These are phyloP conservation scores for Hydra vulgaris DNA, from an alignment of 30 jellyfish, hydroid and myxozoan species.

Conservation along the genomic window DNA sequence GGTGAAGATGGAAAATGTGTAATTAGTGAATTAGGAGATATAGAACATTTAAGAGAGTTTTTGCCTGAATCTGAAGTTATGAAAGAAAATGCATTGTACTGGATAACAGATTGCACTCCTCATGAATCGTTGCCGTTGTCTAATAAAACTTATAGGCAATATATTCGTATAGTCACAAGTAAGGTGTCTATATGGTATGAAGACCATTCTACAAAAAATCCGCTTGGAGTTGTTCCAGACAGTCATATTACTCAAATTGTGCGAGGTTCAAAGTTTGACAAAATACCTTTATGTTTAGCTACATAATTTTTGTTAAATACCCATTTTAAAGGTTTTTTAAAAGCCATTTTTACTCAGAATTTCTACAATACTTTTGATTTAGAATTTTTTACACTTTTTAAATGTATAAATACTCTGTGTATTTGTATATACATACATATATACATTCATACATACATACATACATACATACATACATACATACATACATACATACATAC, in stretches of 20 bases:
- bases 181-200: conserved; percentile 68
- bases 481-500: too few relatives aligned
- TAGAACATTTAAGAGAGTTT: conserved; percentile 49
- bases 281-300: conserved; percentile 17
- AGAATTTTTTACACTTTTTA: too few relatives aligned
- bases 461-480: too few relatives aligned
- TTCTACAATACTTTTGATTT: too few relatives aligned
- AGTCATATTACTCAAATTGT: conserved; percentile 46
- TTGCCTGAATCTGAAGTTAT: conserved; percentile 40
- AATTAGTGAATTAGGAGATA: conserved; percentile 47
- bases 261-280: conserved; percentile 53
- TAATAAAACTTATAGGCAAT: conserved; percentile 38
- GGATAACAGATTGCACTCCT: conserved; percentile 77
- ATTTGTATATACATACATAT: too few relatives aligned
- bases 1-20: conserved; percentile 1
- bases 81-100: conserved; percentile 35
- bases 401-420: too few relatives aligned
- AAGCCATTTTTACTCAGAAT: too few relatives aligned
- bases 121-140: conserved; percentile 56
- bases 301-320: too few relatives aligned
- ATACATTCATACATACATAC: too few relatives aligned
- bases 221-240: conserved; percentile 66
- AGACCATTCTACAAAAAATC: conserved; percentile 67
- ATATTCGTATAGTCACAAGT: conserved; percentile 53
- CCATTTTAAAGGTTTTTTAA: too few relatives aligned